A percentile compares a stretch with the other conserved stretches of the same genome.
Conservation (phyloP, 1,140 invertebrate species). For the Amyelois transitella region DNA sequence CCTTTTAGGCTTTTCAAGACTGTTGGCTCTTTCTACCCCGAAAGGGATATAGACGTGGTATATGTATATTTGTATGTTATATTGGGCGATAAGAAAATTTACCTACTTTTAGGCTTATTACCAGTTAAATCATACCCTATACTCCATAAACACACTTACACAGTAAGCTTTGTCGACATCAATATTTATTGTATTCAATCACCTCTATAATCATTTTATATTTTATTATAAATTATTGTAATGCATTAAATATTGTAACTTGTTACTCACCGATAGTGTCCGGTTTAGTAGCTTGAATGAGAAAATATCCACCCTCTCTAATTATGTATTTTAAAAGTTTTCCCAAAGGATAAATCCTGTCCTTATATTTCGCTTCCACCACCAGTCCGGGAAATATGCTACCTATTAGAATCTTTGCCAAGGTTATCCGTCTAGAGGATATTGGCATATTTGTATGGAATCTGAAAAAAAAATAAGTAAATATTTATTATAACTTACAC, state of each 20-base stretch:
- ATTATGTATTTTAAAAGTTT: conserved; percentile 71
- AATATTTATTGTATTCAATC: too few relatives aligned
- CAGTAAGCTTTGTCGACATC: too few relatives aligned
- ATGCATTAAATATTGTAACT: background rate
- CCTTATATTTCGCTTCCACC: conserved; percentile 70
- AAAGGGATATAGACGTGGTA: too few relatives aligned
- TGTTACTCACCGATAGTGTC: conserved; percentile 87
- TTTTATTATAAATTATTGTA: background rate
- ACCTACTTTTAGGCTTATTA: too few relatives aligned
- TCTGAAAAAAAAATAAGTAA: conserved; percentile 24
- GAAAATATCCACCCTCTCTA: conserved; percentile 86
- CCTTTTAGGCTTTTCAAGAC: too few relatives aligned
- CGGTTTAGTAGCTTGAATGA: conserved; percentile 93
- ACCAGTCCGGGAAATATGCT: conserved; percentile 59
- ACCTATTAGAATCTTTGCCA: conserved; percentile 75
- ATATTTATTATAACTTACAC: too few relatives aligned
- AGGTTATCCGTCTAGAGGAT: conserved; percentile 42
- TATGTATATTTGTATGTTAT: too few relatives aligned
- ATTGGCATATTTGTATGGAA: conserved; percentile 81
- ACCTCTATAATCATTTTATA: background rate
- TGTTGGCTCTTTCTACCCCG: too few relatives aligned
- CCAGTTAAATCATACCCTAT: too few relatives aligned
- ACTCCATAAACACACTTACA: too few relatives aligned
- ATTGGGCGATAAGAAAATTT: too few relatives aligned
- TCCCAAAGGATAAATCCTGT: conserved; percentile 78